Evolutionary conservation across 2,888 invertebrate species (phyloP).

Genomic region (Nezara viridula): DNA sequence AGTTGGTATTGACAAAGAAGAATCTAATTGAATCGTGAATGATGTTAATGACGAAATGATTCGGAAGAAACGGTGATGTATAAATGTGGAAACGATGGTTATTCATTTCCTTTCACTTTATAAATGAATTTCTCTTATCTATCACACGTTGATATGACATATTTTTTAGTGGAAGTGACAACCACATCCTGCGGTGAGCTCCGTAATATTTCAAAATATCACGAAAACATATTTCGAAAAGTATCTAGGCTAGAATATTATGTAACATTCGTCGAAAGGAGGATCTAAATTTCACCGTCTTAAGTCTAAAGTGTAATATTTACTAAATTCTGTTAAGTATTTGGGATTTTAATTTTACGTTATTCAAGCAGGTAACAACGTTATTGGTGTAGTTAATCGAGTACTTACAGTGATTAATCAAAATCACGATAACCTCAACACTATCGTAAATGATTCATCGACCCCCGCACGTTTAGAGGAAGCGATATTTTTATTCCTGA

Average conservation of each 20-base stretch:
- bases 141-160: background rate
- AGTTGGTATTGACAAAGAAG: no score
- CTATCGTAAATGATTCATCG: no score
- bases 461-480: background rate
- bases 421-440: no score
- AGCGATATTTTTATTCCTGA: background rate
- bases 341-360: background rate
- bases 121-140: background rate
- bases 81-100: background rate
- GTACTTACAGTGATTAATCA: no score
- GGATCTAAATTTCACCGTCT: background rate
- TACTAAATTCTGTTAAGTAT: background rate
- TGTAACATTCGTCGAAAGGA: background rate
- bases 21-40: background rate
- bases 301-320: background rate
- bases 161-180: slow-evolving; percentile 22
- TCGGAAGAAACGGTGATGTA: background rate
- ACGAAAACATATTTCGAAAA: slow-evolving; percentile 20
- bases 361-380: no score
- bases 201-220: slow-evolving; percentile 14
- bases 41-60: no score
- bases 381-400: no score
- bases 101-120: slow-evolving; percentile 11
- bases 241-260: slow-evolving; percentile 29
- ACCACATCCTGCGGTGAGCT: background rate